Conservation (phyloP, 2,888 invertebrate species). For the Penaeus monodon region DNA sequence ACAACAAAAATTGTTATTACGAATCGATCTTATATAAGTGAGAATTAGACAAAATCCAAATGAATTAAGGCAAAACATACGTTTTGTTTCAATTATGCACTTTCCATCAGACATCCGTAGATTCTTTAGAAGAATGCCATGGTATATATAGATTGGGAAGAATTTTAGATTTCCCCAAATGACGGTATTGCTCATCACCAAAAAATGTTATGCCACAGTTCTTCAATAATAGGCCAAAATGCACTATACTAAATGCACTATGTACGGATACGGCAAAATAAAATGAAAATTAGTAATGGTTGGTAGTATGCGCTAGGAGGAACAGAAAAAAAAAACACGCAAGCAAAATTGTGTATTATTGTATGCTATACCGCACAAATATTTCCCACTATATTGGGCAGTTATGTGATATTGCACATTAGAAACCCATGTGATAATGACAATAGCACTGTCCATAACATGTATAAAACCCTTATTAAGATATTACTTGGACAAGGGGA, state of each 20-base stretch:
- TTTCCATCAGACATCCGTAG: slow-evolving; percentile 8
- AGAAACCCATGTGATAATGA: too few species aligned
- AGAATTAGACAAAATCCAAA: neutral
- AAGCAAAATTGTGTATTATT: too few species aligned
- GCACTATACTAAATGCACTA: too few species aligned
- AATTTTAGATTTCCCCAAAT: slow-evolving; percentile 16
- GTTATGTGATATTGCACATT: too few species aligned
- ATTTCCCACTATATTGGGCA: too few species aligned
- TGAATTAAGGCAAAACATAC: neutral
- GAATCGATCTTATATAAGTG: slow-evolving; percentile 11
- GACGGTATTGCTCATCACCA: neutral
- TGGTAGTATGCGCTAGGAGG: too few species aligned
- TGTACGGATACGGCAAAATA: neutral
- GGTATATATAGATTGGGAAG: neutral
- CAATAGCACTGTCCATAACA: too few species aligned
- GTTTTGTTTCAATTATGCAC: neutral
- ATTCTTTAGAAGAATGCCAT: slow-evolving; percentile 11
- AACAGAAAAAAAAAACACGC: too few species aligned
- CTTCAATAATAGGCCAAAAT: neutral
- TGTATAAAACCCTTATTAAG: too few species aligned
- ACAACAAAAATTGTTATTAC: slow-evolving; percentile 1
- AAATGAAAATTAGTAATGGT: too few species aligned
- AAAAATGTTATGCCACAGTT: slow-evolving; percentile 7
- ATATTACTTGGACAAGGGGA: too few species aligned
- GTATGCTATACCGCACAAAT: too few species aligned